Conservation (phyloP, 1,140 invertebrate genomes). For the Drosophila miranda region DNA sequence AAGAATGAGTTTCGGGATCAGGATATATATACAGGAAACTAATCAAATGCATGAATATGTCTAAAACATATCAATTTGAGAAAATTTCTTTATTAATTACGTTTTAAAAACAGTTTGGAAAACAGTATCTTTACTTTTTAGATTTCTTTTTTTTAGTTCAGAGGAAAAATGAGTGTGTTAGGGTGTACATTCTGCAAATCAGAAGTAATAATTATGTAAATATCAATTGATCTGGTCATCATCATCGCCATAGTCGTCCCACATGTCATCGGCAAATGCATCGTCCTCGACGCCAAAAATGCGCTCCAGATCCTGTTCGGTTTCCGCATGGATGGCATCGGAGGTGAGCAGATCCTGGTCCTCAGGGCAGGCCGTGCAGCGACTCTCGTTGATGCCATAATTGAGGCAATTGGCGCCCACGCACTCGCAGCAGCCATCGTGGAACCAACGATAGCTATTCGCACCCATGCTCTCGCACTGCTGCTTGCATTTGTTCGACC, state of each 20-base stretch:
- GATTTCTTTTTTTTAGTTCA: too few relatives aligned
- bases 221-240: constrained; percentile 22
- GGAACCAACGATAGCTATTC: constrained; percentile 90
- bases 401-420: constrained; percentile 94
- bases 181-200: too few relatives aligned
- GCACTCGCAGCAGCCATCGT: constrained; percentile 97
- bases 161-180: too few relatives aligned
- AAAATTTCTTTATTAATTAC: too few relatives aligned
- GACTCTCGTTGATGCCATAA: constrained; percentile 94
- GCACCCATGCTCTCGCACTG: constrained; percentile 81
- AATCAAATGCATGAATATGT: too few relatives aligned
- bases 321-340: constrained; percentile 28
- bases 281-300: constrained; percentile 57
- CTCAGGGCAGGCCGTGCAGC: constrained; percentile 74
- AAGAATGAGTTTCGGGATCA: too few relatives aligned
- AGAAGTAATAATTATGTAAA: too few relatives aligned
- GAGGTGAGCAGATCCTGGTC: constrained; percentile 46
- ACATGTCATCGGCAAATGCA: constrained; percentile 48
- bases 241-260: constrained; percentile 66
- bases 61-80: too few relatives aligned
- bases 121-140: too few relatives aligned
- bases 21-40: too few relatives aligned
- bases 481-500: constrained; percentile 89
- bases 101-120: too few relatives aligned
- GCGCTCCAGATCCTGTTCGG: constrained; percentile 58